Base-by-base conservation (phyloP, 2,113 vertebrate genomes). In the Ammodytes dubius region DNA sequence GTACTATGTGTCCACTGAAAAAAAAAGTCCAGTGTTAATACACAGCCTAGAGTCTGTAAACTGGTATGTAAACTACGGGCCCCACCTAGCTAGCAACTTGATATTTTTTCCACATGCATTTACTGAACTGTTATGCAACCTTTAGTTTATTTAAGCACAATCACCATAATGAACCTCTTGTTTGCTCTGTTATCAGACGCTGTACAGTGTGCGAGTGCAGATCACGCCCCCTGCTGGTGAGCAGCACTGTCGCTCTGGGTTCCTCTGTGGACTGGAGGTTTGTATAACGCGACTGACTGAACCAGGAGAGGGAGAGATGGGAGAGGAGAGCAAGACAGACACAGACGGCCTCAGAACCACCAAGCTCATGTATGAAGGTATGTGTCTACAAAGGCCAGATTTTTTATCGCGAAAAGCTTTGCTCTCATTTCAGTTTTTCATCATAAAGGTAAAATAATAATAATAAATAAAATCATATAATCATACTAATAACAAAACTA, bases 311-410 rank as follows among this genome's bases (percentile, higher is more conserved):
- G 92, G 95, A 15, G 97, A 99, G 74, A 86, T 88, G 80, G 95
- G 96, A 71, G 97, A 98, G 13, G 97, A 98, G 66, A 96, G 96
- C 10, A 94, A 96, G 70, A 95, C 92, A 0, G 97, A 98, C 65
- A 92, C 91, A 0, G 96, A 97, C 3, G 96, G 96, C 7, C 95
- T 95, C 37, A 95, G 95, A 81, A 97, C 96, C 42, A 97, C 96
- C 50, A 98, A 97, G 90, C 96, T 99, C 4, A 96, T 99, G 96
- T 99, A 99, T 87, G 97, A 99, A 96, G 98, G 98, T 99, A 85
- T 53, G 86, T 67, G 9, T n/a, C 64, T 7, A 56, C n/a, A 15
- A 45, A 0, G 3, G n/a, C 2, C 0, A 4, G 10, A 27, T 27
- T 27, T 27, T 27, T 27, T 27, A 1, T 27, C 27, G 2, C 27